These are phyloP conservation scores for Oncorhynchus mykiss DNA, from an alignment of 2,113 vertebrate species.

Conservation along the genomic window DNA sequence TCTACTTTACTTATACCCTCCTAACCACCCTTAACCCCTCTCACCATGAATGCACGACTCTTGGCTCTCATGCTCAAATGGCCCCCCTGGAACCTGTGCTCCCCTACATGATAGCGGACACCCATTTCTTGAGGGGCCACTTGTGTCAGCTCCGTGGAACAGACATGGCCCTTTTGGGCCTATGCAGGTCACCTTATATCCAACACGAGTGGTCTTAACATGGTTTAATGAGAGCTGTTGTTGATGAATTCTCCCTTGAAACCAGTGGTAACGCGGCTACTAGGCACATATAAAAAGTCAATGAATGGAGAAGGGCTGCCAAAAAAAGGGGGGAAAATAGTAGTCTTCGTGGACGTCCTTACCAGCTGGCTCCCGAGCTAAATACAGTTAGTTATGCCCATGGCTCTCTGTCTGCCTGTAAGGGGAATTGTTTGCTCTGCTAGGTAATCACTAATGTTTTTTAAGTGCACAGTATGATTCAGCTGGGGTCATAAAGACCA, in stretches of 20 bases:
- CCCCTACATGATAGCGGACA: constrained; percentile 34
- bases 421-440: constrained; percentile 67
- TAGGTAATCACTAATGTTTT: constrained; percentile 63
- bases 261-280: constrained; percentile 69
- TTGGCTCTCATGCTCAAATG: constrained; percentile 47
- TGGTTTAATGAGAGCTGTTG: constrained; percentile 71
- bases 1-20: constrained; percentile 40
- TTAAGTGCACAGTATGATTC: constrained; percentile 67
- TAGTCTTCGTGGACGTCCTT: constrained; percentile 66
- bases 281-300: constrained; percentile 75
- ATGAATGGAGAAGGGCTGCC: constrained; percentile 72
- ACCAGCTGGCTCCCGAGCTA: constrained; percentile 69
- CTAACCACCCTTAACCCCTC: constrained; percentile 44
- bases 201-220: constrained; percentile 59
- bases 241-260: constrained; percentile 77
- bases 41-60: constrained; percentile 52
- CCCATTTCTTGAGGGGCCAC: constrained; percentile 52
- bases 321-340: constrained; percentile 63
- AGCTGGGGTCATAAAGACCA: constrained; percentile 66
- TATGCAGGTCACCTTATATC: constrained; percentile 64
- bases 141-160: constrained; percentile 62
- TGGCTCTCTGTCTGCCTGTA: constrained; percentile 57
- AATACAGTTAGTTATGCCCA: constrained; percentile 44
- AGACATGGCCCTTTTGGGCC: constrained; percentile 68
- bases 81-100: constrained; percentile 42